phyloP scores from a whole-genome alignment of 2,888 invertebrate species.

The Cryptosula pallasiana region DNA sequence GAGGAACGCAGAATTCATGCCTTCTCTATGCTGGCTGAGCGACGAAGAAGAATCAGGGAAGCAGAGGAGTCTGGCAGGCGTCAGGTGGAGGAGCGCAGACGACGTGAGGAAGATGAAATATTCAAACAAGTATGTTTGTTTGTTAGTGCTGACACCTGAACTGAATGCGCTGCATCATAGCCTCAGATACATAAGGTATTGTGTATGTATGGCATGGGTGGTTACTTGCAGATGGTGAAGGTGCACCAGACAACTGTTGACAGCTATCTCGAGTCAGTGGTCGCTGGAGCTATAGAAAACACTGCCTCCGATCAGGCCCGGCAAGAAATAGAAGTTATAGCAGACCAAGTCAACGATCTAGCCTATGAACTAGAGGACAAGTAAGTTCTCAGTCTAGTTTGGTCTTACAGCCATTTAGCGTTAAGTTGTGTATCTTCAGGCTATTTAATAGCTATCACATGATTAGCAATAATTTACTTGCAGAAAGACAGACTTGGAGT shows the following conservation, averaged over 20 bases:
- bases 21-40: slow-evolving; percentile 70
- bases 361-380: slow-evolving; percentile 54
- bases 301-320: slow-evolving; percentile 60
- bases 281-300: slow-evolving; percentile 61
- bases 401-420: background rate
- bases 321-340: slow-evolving; percentile 58
- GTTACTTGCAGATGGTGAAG: slow-evolving; percentile 58
- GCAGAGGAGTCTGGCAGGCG: slow-evolving; percentile 74
- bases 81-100: slow-evolving; percentile 68
- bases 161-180: too few species aligned
- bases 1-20: slow-evolving; percentile 76
- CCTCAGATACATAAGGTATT: too few species aligned
- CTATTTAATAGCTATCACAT: too few species aligned
- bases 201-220: too few species aligned
- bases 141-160: too few species aligned
- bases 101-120: slow-evolving; percentile 73
- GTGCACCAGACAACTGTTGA: slow-evolving; percentile 62
- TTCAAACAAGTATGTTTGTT: slow-evolving; percentile 71
- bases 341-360: slow-evolving; percentile 60
- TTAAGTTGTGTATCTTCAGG: background rate
- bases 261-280: slow-evolving; percentile 62
- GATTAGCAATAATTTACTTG: slow-evolving; percentile 23
- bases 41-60: slow-evolving; percentile 70
- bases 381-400: too few species aligned
- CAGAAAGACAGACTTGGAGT: slow-evolving; percentile 48